A percentile compares a stretch with the other conserved stretches of the same genome.
Evolutionary conservation across 2,888 invertebrate species (phyloP).

Genomic region (Arenicola marina): DNA sequence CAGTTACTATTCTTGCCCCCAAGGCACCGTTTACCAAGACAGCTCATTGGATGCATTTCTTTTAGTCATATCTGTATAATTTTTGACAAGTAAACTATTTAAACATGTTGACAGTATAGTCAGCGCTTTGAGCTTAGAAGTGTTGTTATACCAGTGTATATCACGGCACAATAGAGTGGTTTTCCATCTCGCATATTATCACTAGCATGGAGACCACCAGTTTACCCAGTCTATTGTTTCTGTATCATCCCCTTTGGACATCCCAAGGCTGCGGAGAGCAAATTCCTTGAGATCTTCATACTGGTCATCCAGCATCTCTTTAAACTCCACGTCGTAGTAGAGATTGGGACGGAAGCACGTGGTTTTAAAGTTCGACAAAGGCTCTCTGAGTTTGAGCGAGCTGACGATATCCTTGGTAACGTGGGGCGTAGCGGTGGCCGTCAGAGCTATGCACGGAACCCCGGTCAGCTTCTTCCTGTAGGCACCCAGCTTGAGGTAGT

Average conservation of each 20-base stretch:
- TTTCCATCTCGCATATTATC: no score
- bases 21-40: no score
- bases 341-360: slow-evolving; percentile 82
- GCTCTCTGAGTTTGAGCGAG: slow-evolving; percentile 64
- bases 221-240: slow-evolving; percentile 31
- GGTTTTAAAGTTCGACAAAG: slow-evolving; percentile 74
- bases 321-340: slow-evolving; percentile 84
- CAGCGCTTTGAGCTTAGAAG: no score
- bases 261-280: slow-evolving; percentile 43
- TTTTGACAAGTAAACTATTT: no score
- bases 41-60: no score
- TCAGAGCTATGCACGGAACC: slow-evolving; percentile 86
- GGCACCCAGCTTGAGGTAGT: slow-evolving; percentile 85
- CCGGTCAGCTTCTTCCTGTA: slow-evolving; percentile 68
- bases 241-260: slow-evolving; percentile 13
- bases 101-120: no score
- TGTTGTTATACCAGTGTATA: no score
- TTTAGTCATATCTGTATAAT: no score
- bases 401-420: slow-evolving; percentile 55
- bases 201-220: no score
- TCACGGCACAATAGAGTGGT: no score
- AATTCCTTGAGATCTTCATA: slow-evolving; percentile 73
- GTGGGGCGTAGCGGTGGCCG: slow-evolving; percentile 82
- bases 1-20: no score
- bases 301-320: slow-evolving; percentile 80